A percentile compares a stretch with the other conserved stretches of the same genome.
These are phyloP conservation scores for Temnothorax curvispinosus DNA, from an alignment of 1,140 invertebrate species.

Conservation along the genomic window DNA sequence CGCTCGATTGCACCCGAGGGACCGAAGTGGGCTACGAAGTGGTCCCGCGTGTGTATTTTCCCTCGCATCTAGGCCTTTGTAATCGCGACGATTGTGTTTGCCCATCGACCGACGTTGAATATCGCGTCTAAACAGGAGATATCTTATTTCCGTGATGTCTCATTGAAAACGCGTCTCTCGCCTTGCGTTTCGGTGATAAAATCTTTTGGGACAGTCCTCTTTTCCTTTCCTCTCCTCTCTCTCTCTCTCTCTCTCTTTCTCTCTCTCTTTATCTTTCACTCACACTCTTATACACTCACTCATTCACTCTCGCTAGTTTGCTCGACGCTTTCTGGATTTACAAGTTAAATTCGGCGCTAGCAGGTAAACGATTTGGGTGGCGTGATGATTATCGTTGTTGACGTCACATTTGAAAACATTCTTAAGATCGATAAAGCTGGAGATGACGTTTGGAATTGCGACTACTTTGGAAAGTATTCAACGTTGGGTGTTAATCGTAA, in stretches of 20 bases:
- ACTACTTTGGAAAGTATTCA: not conserved
- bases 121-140: slow-evolving; percentile 72
- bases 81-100: slow-evolving; percentile 78
- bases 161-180: slow-evolving; percentile 55
- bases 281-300: not conserved
- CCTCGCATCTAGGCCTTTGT: slow-evolving; percentile 69
- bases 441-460: slow-evolving; percentile 4
- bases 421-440: slow-evolving; percentile 42
- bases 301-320: not conserved
- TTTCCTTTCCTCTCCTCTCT: not conserved
- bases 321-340: slow-evolving; percentile 46
- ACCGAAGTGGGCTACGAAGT: slow-evolving; percentile 14
- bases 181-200: slow-evolving; percentile 38
- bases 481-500: not conserved
- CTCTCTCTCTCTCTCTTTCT: not conserved
- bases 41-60: slow-evolving; percentile 66
- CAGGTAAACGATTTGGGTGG: slow-evolving; percentile 54
- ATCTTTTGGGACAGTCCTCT: slow-evolving; percentile 14
- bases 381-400: slow-evolving; percentile 55
- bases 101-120: slow-evolving; percentile 56
- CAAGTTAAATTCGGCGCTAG: slow-evolving; percentile 49
- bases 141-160: slow-evolving; percentile 72
- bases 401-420: slow-evolving; percentile 44
- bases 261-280: not conserved
- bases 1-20: slow-evolving; percentile 68